phyloP scores from a whole-genome alignment of 2,113 vertebrate genomes.

The Corydoras maculifer region DNA sequence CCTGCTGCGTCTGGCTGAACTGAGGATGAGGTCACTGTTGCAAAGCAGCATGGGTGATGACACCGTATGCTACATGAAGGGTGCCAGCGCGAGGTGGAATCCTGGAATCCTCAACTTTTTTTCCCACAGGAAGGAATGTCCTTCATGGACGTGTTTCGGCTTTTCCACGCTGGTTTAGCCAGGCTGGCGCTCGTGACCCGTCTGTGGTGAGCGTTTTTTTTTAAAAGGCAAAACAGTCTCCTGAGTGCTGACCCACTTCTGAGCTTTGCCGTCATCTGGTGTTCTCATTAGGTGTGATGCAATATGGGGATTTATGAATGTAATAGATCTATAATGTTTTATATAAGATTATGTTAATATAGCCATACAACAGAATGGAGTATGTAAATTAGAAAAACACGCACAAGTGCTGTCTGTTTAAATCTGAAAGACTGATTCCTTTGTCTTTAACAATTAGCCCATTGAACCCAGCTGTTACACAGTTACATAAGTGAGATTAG shows the following conservation, averaged over 20 bases:
- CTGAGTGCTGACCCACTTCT: constrained; percentile 10
- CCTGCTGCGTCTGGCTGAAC: constrained; percentile 23
- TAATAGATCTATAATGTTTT: neutral
- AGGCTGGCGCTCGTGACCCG: neutral
- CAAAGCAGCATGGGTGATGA: constrained; percentile 37
- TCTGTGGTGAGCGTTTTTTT: neutral
- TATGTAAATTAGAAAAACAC: no score
- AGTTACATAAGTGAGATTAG: constrained; percentile 2
- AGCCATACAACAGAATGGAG: no score
- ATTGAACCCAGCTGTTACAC: neutral
- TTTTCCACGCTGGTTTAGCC: no score
- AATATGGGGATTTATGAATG: neutral
- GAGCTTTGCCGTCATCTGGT: neutral
- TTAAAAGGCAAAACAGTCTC: neutral
- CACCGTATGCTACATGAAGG: constrained; percentile 48
- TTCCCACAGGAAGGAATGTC: no score
- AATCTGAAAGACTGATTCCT: neutral
- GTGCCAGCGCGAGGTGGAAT: no score
- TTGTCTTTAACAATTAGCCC: neutral
- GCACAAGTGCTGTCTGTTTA: neutral
- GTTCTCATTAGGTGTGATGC: neutral
- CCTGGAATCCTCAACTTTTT: no score
- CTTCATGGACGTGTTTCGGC: neutral
- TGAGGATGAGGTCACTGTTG: constrained; percentile 40
- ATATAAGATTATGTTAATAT: no score